Evolutionary conservation across 2,113 vertebrate genomes (phyloP).

Genomic region (Rhadina sibilatrix): DNA sequence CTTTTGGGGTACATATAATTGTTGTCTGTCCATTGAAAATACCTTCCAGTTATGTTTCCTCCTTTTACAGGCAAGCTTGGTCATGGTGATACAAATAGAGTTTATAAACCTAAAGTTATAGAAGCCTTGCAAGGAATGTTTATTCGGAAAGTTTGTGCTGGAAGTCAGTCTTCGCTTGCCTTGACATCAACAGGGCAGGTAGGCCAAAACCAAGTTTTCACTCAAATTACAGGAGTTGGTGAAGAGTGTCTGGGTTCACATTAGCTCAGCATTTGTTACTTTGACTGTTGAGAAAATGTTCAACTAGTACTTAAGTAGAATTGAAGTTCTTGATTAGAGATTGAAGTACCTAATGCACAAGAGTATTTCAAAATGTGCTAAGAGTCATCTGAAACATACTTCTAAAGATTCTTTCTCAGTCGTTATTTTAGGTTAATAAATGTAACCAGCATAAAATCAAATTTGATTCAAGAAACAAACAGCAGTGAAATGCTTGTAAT

Average conservation of each 20-base stretch:
- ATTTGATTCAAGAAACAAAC: not conserved
- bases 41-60: not conserved
- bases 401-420: not conserved
- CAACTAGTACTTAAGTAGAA: not conserved
- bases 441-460: not conserved
- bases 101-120: constrained; percentile 86
- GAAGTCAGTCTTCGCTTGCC: constrained; percentile 84
- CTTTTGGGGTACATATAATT: not conserved
- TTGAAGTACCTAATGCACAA: not conserved
- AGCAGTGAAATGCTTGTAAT: not conserved
- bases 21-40: not conserved
- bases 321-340: not conserved
- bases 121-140: constrained; percentile 88
- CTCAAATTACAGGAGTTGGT: fast-evolving
- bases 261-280: not conserved
- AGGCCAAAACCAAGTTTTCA: not conserved
- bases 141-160: constrained; percentile 85
- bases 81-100: constrained; percentile 86
- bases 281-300: not conserved
- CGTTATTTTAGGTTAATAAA: not conserved
- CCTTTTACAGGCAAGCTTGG: constrained; percentile 79
- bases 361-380: not conserved
- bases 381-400: not conserved
- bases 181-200: constrained; percentile 87
- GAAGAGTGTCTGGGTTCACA: not conserved